Conservation (phyloP, 2,113 vertebrate genomes). For the Aptenodytes forsteri region DNA sequence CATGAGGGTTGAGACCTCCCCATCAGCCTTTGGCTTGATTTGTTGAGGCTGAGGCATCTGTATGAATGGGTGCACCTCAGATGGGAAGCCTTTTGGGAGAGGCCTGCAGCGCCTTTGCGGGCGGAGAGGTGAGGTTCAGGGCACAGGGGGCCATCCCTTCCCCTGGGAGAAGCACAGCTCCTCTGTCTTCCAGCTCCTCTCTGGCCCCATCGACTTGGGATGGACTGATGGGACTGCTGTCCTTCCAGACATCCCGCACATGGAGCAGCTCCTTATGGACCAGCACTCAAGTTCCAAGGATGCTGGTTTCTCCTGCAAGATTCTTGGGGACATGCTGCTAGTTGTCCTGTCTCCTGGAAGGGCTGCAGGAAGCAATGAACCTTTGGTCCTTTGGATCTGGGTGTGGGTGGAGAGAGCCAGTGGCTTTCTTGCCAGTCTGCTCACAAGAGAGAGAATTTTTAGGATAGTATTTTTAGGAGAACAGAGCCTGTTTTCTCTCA, state of each 20-base stretch:
- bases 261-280: background rate
- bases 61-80: background rate
- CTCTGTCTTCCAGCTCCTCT: background rate
- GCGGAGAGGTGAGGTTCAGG: background rate
- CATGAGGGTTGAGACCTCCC: background rate
- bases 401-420: background rate
- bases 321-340: background rate
- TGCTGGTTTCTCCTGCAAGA: background rate
- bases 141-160: background rate
- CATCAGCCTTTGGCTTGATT: background rate
- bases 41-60: background rate
- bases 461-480: background rate
- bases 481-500: background rate
- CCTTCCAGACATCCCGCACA: background rate
- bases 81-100: background rate
- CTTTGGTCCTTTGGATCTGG: background rate
- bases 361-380: background rate
- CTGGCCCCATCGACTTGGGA: background rate
- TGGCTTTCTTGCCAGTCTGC: background rate
- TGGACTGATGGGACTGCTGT: background rate
- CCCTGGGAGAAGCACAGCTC: background rate
- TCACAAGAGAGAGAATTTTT: background rate
- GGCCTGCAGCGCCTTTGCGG: rapidly evolving
- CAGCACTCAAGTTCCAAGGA: background rate
- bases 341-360: background rate